phyloP scores from a whole-genome alignment of 2,113 vertebrate genomes.

The Hemiprocne comata region DNA sequence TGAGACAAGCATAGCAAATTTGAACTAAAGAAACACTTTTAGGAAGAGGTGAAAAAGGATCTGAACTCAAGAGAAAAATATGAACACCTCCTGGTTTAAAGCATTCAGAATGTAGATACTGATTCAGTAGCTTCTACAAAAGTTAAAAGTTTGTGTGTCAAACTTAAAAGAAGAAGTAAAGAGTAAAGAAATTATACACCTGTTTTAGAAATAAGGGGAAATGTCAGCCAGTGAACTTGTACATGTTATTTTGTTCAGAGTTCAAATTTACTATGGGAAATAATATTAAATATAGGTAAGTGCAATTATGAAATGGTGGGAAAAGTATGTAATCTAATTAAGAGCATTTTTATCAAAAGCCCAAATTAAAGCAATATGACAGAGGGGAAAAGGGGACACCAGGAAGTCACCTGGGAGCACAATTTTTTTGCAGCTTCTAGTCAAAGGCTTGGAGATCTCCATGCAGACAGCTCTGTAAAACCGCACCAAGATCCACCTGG shows the following conservation, averaged over 20 bases:
- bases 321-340: neutral
- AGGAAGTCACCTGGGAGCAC: neutral
- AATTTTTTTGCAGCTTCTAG: neutral
- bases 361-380: neutral
- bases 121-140: neutral
- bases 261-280: neutral
- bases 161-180: neutral
- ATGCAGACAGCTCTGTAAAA: neutral
- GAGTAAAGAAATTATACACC: neutral
- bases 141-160: neutral
- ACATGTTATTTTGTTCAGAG: neutral
- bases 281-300: neutral
- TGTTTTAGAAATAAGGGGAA: neutral
- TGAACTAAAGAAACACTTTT: neutral
- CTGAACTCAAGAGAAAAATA: neutral
- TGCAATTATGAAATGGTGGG: neutral
- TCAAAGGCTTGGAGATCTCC: neutral
- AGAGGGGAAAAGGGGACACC: neutral
- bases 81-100: neutral
- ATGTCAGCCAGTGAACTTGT: neutral
- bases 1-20: slow-evolving; percentile 37
- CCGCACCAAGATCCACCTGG: neutral
- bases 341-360: neutral
- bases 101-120: neutral
- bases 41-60: slow-evolving; percentile 5